A percentile compares a stretch with the other conserved stretches of the same genome.
Conservation (phyloP, 1,140 invertebrate species). For the Drosophila kikkawai region DNA sequence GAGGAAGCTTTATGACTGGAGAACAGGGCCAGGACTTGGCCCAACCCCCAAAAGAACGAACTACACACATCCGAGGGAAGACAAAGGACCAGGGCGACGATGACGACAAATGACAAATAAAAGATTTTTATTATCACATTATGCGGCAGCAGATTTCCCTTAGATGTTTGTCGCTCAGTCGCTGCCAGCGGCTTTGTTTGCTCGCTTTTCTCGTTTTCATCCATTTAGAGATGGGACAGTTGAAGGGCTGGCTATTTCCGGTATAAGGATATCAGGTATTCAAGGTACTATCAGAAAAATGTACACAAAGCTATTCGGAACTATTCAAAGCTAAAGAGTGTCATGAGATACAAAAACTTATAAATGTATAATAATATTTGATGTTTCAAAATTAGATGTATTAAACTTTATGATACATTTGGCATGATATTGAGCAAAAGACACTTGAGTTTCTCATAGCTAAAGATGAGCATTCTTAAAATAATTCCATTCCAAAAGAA, state of each 20-base stretch:
- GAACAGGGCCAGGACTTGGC: constrained; percentile 9
- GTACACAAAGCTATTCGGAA: too few species aligned
- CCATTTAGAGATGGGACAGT: constrained; percentile 23
- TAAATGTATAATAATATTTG: too few species aligned
- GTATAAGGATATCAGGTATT: not conserved
- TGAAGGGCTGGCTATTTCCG: not conserved
- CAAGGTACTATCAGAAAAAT: not conserved
- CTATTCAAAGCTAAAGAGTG: too few species aligned
- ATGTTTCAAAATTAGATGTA: too few species aligned
- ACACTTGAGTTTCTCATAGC: too few species aligned
- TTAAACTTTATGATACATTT: too few species aligned
- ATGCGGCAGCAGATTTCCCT: constrained; percentile 78
- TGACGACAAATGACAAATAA: constrained; percentile 73
- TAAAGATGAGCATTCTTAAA: too few species aligned
- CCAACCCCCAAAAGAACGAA: constrained; percentile 11
- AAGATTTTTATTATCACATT: constrained; percentile 83
- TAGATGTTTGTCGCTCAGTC: constrained; percentile 40
- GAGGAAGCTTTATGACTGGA: constrained; percentile 30
- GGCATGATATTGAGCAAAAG: too few species aligned
- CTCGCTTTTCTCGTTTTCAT: constrained; percentile 9
- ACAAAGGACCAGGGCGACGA: constrained; percentile 46
- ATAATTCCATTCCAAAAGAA: too few species aligned
- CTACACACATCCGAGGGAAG: constrained; percentile 44
- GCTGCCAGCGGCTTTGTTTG: constrained; percentile 19
- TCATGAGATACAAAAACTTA: too few species aligned